Evolutionary conservation across 2,888 invertebrate genomes (phyloP).

Genomic region (Pediacus dermestoides): DNA sequence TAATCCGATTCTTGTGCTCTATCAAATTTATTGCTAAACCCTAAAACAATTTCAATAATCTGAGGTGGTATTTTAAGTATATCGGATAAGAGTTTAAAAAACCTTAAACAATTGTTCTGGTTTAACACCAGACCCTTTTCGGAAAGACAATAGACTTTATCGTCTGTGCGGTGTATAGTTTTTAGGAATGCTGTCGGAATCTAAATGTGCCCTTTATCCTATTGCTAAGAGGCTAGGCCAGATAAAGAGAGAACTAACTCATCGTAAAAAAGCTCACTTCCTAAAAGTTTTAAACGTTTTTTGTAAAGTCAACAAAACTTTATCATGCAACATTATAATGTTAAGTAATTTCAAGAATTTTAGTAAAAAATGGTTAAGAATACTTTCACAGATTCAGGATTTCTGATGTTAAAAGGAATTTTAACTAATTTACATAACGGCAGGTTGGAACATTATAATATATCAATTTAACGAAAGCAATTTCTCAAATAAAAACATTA

Average conservation of each 20-base stretch:
- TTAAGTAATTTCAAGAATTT: conserved; percentile 9
- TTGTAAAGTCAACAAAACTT: conserved; percentile 10
- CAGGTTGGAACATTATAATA: too few relatives aligned
- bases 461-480: too few relatives aligned
- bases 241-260: conserved; percentile 23
- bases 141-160: conserved; percentile 23
- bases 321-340: conserved; percentile 10
- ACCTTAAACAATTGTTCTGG: conserved; percentile 9
- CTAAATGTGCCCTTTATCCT: conserved; percentile 26
- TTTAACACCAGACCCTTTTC: conserved; percentile 7
- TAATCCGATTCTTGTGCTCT: too few relatives aligned
- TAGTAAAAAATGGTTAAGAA: neutral
- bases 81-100: too few relatives aligned
- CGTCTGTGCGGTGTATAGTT: conserved; percentile 23
- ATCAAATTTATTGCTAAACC: too few relatives aligned
- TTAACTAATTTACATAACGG: too few relatives aligned
- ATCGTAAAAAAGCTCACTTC: conserved; percentile 17
- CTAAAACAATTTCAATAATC: too few relatives aligned
- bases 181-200: conserved; percentile 26
- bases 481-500: too few relatives aligned
- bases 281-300: conserved; percentile 4
- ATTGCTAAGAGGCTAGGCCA: conserved; percentile 14
- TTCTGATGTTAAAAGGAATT: too few relatives aligned
- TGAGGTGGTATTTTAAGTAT: too few relatives aligned
- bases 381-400: neutral